Conservation (phyloP, 2,888 invertebrate genomes). For the Calameuta idolon region DNA sequence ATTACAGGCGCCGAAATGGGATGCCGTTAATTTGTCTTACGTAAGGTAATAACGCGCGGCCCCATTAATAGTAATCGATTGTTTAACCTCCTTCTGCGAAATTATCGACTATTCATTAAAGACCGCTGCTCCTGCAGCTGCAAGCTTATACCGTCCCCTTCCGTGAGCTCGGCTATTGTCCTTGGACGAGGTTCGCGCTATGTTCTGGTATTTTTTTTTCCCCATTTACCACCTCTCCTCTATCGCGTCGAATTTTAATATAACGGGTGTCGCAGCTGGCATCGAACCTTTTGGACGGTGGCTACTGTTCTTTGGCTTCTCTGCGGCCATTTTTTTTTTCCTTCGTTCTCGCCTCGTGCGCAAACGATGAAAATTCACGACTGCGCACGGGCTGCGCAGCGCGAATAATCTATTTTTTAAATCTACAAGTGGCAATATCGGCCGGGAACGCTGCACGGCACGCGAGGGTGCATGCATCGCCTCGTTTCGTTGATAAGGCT, state of each 20-base stretch:
- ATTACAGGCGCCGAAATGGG: neutral
- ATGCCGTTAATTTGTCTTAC: neutral
- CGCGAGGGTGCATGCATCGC: slow-evolving; percentile 14
- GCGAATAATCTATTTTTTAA: slow-evolving; percentile 9
- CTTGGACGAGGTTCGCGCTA: too few species aligned
- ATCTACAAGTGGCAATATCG: slow-evolving; percentile 6
- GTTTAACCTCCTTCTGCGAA: neutral
- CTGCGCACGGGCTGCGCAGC: neutral
- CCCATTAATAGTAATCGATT: neutral
- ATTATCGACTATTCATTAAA: neutral
- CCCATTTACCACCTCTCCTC: neutral
- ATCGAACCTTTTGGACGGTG: neutral
- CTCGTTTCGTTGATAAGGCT: slow-evolving; percentile 11
- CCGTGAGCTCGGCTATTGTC: neutral
- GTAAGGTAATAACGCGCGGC: neutral
- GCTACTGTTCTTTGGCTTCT: too few species aligned
- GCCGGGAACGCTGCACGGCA: neutral
- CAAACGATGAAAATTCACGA: neutral
- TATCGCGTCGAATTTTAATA: neutral
- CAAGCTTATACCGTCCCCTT: neutral
- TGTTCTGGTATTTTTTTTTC: neutral
- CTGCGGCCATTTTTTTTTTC: too few species aligned
- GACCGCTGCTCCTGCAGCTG: neutral
- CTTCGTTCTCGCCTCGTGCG: neutral
- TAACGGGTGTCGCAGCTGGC: neutral